Evolutionary conservation across 2,797 vertebrate species (phyloP).

Genomic region (Tarsius wallacei): DNA sequence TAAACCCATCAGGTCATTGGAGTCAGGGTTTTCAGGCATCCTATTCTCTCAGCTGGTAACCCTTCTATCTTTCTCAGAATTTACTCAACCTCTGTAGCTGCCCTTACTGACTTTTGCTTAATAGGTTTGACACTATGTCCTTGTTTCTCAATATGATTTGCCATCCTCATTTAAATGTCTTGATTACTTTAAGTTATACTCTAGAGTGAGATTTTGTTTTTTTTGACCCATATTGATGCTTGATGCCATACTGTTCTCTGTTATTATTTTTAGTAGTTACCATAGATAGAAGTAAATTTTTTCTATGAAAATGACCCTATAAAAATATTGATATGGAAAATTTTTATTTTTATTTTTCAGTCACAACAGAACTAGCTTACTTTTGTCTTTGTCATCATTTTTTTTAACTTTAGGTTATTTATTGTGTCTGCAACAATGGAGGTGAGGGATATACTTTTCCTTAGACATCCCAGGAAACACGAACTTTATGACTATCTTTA

Average conservation of each 20-base stretch:
- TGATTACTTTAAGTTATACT: background rate
- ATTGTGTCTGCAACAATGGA: background rate
- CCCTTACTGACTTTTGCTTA: background rate
- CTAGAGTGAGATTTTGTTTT: rapidly evolving
- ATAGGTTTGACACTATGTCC: background rate
- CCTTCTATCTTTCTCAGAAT: background rate
- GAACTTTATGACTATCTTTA: background rate
- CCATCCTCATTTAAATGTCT: background rate
- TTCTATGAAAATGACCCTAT: background rate
- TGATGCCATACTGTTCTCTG: background rate
- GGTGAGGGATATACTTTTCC: background rate
- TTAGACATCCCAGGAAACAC: background rate
- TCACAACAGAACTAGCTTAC: background rate
- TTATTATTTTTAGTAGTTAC: background rate
- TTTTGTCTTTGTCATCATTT: background rate
- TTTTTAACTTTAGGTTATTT: background rate
- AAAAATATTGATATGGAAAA: background rate
- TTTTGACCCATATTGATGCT: background rate
- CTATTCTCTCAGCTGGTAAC: background rate
- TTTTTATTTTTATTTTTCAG: background rate
- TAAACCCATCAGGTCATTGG: background rate
- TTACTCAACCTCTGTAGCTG: background rate
- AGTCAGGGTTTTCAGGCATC: background rate
- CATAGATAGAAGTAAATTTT: background rate
- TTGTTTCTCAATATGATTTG: background rate